Base-by-base conservation (phyloP, 2,797 vertebrate species). In the Hephaestus fuliginosus region DNA sequence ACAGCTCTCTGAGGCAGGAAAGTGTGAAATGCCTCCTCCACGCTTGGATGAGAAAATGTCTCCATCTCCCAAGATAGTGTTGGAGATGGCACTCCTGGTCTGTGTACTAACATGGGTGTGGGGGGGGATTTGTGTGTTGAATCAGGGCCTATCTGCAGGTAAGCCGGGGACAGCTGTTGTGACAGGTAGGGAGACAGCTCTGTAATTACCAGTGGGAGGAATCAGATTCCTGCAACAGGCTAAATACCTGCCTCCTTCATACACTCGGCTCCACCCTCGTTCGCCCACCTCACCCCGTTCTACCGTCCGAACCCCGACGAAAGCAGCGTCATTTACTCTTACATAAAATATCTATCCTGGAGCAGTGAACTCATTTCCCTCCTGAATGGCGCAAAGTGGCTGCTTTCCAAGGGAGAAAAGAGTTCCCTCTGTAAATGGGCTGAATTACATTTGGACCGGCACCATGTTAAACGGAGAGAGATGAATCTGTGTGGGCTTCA, bases 121-220 rank as follows among this genome's bases (percentile, higher is more conserved):
- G 82, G 85, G 76, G 78, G 81, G 90, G 90, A 87, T 91, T 92
- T 92, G 86, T 87, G 89, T 90, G 88, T 92, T 92, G 85, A 91
- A 90, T 84, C 82, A 91, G 78, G 75, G 87, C 85, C 91, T 90
- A 90, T 87, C 86, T 65, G 64, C 93, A 93, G 92, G 94, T 96
- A 95, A 95, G 89, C 92, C 87, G 36, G 83, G 91, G 93, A 95
- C 95, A 95, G 95, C 95, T 96, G 96, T 96, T 95, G 94, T 93
- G 95, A 95, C 95, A 96, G 94, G 95, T 86, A 94, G 61, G 74
- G 86, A 94, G 91, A 89, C 90, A 94, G 91, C 90, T 94, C 95
- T 96, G 92, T 96, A 96, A 96, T 96, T 96, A 96, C 83, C 78
- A 86, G 90, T 80, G 89, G 92, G 93, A 91, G 92, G 93, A 94